Evolutionary conservation across 2,888 invertebrate species (phyloP).

Genomic region (Ectobius pallidus): DNA sequence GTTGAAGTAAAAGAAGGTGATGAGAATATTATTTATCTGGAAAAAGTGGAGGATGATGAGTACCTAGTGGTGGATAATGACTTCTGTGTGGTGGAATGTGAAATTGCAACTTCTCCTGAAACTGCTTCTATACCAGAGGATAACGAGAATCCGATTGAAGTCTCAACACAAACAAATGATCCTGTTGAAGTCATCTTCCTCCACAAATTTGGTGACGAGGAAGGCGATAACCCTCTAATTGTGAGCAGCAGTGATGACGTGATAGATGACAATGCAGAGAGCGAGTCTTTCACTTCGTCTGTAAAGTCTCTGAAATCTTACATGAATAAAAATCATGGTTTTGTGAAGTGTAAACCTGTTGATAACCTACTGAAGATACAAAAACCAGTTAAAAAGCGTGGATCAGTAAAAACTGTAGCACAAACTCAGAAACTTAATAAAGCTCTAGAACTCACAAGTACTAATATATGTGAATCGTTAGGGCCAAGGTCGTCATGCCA

Average conservation of each 20-base stretch:
- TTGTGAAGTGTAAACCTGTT: not conserved
- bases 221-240: not conserved
- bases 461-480: not conserved
- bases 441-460: not conserved
- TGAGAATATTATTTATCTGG: conserved; percentile 19
- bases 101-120: conserved; percentile 21
- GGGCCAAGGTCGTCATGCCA: not conserved
- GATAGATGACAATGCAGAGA: not conserved
- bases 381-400: not conserved
- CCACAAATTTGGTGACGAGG: not conserved
- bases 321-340: not conserved
- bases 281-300: not conserved
- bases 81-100: conserved; percentile 23
- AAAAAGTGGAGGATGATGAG: conserved; percentile 6
- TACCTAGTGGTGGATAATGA: not conserved
- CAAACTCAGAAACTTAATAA: conserved; percentile 4
- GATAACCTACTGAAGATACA: not conserved
- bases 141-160: not conserved
- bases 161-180: not conserved
- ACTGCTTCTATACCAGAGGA: not conserved
- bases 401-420: not conserved
- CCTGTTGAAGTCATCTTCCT: conserved; percentile 16
- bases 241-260: not conserved
- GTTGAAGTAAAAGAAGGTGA: conserved; percentile 25
- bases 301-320: not conserved